These are phyloP conservation scores for Spea hammondii DNA, from an alignment of 2,797 vertebrate genomes.

Conservation along the genomic window DNA sequence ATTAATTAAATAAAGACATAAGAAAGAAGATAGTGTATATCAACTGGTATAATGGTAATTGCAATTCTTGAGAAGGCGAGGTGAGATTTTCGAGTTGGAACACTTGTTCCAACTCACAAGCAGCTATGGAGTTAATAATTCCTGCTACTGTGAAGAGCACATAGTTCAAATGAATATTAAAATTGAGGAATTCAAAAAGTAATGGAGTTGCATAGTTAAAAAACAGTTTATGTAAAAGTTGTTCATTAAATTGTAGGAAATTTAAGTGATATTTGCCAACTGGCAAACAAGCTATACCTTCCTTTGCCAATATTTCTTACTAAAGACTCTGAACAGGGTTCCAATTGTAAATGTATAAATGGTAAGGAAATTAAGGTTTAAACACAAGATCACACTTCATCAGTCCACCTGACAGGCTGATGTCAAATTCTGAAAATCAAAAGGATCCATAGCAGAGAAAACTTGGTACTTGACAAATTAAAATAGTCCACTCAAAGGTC, in stretches of 20 bases:
- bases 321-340: conserved; percentile 4
- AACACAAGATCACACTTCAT: background rate
- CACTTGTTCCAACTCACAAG: too few species aligned
- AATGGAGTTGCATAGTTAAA: background rate
- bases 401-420: background rate
- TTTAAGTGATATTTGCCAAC: background rate
- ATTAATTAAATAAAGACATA: too few species aligned
- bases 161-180: too few species aligned
- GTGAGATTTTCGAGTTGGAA: too few species aligned
- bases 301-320: background rate
- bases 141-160: too few species aligned
- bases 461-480: background rate
- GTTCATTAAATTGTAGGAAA: background rate
- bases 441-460: background rate
- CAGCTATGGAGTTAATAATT: too few species aligned
- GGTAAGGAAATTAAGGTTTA: conserved; percentile 4
- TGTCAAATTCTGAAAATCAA: background rate
- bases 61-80: too few species aligned
- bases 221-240: background rate
- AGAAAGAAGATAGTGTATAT: too few species aligned
- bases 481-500: background rate
- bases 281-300: background rate
- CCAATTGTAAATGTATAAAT: background rate
- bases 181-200: too few species aligned
- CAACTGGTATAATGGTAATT: too few species aligned